Evolutionary conservation across 30 jellyfish, hydroid and myxozoan species (phyloP).

Genomic region (Mastigias papua): DNA sequence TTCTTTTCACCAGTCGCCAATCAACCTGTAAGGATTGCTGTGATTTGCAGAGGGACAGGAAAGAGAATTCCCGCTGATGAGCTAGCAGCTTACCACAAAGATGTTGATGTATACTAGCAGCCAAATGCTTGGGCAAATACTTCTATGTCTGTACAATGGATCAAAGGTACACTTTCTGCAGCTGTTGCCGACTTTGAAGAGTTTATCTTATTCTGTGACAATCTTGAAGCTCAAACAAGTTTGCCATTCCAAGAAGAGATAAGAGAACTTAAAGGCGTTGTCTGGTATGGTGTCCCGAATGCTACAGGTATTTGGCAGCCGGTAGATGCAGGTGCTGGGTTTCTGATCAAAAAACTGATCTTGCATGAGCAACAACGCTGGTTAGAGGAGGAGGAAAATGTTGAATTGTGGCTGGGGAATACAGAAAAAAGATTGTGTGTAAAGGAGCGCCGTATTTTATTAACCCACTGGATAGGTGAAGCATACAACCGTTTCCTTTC

Average conservation of each 20-base stretch:
- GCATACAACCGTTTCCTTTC: too few species aligned
- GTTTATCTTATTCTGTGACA: slow-evolving; percentile 59
- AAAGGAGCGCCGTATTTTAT: too few species aligned
- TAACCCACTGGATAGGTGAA: too few species aligned
- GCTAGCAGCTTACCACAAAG: slow-evolving; percentile 35
- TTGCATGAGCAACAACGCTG: too few species aligned
- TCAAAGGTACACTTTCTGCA: slow-evolving; percentile 48
- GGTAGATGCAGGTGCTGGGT: slow-evolving; percentile 29
- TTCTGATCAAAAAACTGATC: too few species aligned
- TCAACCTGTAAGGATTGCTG: slow-evolving; percentile 22
- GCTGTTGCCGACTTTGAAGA: slow-evolving; percentile 43
- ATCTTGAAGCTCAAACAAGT: slow-evolving; percentile 37
- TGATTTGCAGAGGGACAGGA: slow-evolving; percentile 51
- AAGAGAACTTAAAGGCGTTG: slow-evolving; percentile 19
- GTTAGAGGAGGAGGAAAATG: too few species aligned
- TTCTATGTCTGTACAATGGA: slow-evolving; percentile 16
- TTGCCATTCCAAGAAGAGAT: slow-evolving; percentile 35
- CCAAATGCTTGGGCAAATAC: slow-evolving; percentile 61
- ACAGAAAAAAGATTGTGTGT: too few species aligned
- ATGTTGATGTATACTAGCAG: slow-evolving; percentile 49
- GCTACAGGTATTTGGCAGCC: slow-evolving; percentile 73
- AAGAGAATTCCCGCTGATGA: slow-evolving; percentile 24
- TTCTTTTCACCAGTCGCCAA: slow-evolving; percentile 2
- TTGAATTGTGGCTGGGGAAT: too few species aligned
- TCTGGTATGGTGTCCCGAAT: slow-evolving; percentile 59